Evolutionary conservation across 2,797 vertebrate species (phyloP).

Genomic region (Alosa sapidissima): DNA sequence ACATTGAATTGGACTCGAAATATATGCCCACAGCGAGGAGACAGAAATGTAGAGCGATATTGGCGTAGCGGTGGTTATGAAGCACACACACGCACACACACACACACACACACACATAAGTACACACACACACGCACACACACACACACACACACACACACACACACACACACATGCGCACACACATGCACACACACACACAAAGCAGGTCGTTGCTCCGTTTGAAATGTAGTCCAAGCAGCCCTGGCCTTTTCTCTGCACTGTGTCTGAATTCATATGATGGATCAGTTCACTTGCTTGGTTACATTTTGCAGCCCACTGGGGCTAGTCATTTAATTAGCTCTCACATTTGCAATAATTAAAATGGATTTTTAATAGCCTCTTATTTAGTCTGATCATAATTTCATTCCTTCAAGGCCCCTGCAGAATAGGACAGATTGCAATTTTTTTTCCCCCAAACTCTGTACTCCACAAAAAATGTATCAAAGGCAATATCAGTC

Average conservation of each 20-base stretch:
- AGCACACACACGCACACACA: no score
- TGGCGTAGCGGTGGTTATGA: background rate
- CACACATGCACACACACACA: no score
- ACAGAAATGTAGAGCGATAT: background rate
- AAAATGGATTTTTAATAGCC: constrained; percentile 16
- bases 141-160: no score
- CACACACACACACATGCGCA: no score
- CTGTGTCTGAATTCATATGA: background rate
- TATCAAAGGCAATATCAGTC: background rate
- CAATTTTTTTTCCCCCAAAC: background rate
- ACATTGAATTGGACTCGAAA: background rate
- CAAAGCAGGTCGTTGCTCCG: background rate
- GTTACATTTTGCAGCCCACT: background rate
- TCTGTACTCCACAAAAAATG: background rate
- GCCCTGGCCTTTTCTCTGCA: background rate
- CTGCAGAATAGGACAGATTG: background rate
- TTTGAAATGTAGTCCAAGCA: no score
- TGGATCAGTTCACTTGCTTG: background rate
- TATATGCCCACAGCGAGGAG: background rate
- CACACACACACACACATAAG: no score
- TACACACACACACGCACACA: no score
- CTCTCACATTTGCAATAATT: background rate
- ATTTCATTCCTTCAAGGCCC: background rate
- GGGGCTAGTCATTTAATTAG: constrained; percentile 3
- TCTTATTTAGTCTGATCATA: background rate